A percentile compares a stretch with the other conserved stretches of the same genome.
Conservation (phyloP, 2,888 invertebrate genomes). For the Cryptocephalus moraei region DNA sequence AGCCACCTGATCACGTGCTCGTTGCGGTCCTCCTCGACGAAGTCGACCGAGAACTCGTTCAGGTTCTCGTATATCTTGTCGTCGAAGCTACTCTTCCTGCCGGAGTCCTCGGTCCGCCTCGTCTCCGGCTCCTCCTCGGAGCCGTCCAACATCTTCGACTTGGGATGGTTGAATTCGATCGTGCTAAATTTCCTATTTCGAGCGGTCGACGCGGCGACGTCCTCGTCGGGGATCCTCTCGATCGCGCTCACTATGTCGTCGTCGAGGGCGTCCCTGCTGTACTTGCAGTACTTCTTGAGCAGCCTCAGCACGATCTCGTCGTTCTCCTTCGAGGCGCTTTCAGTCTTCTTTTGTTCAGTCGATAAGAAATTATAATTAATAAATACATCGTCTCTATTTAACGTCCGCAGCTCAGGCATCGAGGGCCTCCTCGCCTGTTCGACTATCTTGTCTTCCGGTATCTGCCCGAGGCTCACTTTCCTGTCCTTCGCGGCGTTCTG, state of each 20-base stretch:
- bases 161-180: constrained; percentile 5
- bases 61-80: constrained; percentile 36
- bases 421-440: constrained; percentile 27
- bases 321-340: constrained; percentile 28
- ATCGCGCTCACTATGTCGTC: constrained; percentile 34
- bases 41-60: constrained; percentile 26
- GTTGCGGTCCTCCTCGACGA: constrained; percentile 32
- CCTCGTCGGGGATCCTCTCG: constrained; percentile 24
- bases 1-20: constrained; percentile 37
- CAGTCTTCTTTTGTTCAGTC: constrained; percentile 28
- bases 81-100: constrained; percentile 31
- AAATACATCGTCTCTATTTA: constrained; percentile 33
- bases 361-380: constrained; percentile 36
- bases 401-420: constrained; percentile 28
- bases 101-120: constrained; percentile 15
- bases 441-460: constrained; percentile 28
- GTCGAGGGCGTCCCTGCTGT: constrained; percentile 33
- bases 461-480: constrained; percentile 28
- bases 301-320: constrained; percentile 37
- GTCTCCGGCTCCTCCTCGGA: neutral
- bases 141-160: constrained; percentile 4
- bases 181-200: constrained; percentile 12
- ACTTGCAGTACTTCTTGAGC: constrained; percentile 37
- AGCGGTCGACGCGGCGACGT: constrained; percentile 2
- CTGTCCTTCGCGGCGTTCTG: constrained; percentile 19